Conservation (phyloP, 2,797 vertebrate genomes). For the Acipenser transmontanus region DNA sequence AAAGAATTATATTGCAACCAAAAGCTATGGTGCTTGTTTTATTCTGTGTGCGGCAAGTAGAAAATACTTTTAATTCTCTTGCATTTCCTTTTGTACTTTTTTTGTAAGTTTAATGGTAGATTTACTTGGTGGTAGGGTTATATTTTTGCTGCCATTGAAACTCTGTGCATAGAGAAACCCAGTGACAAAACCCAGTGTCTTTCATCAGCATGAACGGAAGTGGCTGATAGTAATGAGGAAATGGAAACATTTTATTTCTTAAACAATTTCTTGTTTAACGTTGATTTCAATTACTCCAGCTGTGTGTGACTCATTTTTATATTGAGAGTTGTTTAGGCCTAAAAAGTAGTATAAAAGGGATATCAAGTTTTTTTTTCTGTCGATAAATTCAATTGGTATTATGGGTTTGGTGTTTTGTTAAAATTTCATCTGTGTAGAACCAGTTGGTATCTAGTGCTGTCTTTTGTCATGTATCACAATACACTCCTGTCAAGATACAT, state of each 20-base stretch:
- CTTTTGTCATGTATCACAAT: no score
- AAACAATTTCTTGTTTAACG: background rate
- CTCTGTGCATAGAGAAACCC: background rate
- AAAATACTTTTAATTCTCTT: background rate
- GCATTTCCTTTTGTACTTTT: background rate
- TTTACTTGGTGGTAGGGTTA: background rate
- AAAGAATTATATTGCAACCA: no score
- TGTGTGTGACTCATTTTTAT: background rate
- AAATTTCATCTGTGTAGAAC: no score
- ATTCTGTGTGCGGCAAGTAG: background rate
- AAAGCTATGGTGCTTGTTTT: background rate
- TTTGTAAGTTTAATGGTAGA: background rate
- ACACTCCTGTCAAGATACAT: no score
- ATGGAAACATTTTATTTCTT: constrained; percentile 3
- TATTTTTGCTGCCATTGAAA: background rate
- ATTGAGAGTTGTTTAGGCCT: background rate
- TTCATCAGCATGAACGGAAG: background rate
- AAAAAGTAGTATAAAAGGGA: background rate
- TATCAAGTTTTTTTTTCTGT: no score
- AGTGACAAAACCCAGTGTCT: background rate
- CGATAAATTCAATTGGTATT: no score
- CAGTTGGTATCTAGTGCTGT: no score
- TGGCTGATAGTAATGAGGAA: background rate
- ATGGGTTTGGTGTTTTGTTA: no score
- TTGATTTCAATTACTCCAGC: constrained; percentile 1